phyloP scores from a whole-genome alignment of 2,888 invertebrate species.

The Dascillus cervinus region DNA sequence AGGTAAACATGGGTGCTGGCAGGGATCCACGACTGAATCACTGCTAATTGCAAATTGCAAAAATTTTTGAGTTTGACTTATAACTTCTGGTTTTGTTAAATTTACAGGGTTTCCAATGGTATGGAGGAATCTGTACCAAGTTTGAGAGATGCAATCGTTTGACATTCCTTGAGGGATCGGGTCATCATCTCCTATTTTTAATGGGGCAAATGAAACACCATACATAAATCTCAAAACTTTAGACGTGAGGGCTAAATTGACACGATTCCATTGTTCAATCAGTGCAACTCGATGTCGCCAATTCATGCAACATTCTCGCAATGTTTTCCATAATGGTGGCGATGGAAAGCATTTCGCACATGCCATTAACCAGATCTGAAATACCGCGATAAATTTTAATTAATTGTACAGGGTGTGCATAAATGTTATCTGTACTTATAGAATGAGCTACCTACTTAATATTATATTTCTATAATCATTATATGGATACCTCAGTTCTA shows the following conservation, averaged over 20 bases:
- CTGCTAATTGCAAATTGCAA: constrained; percentile 71
- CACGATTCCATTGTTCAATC: constrained; percentile 91
- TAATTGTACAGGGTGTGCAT: no score
- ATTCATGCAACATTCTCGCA: constrained; percentile 83
- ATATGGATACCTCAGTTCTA: no score
- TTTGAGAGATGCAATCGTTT: constrained; percentile 85
- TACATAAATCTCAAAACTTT: constrained; percentile 81
- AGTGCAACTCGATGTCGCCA: constrained; percentile 93
- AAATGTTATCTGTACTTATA: not conserved
- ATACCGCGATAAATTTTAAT: not conserved
- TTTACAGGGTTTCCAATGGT: constrained; percentile 93
- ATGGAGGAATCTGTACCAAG: constrained; percentile 92
- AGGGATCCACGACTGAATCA: constrained; percentile 76
- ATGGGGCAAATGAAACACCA: constrained; percentile 72
- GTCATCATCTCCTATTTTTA: constrained; percentile 84
- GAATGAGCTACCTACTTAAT: no score
- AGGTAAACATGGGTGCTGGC: constrained; percentile 81
- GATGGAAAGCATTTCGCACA: constrained; percentile 83
- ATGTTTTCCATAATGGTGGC: constrained; percentile 91
- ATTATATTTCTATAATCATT: no score
- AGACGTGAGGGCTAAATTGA: constrained; percentile 83
- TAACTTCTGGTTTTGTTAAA: constrained; percentile 74
- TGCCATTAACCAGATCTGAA: constrained; percentile 60
- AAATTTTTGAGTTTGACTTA: constrained; percentile 65
- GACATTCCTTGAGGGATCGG: constrained; percentile 79